Evolutionary conservation across 1,140 invertebrate genomes (phyloP), one percentile per base, ranked within the genome.

Genomic region (Cotesia chilonis): DNA sequence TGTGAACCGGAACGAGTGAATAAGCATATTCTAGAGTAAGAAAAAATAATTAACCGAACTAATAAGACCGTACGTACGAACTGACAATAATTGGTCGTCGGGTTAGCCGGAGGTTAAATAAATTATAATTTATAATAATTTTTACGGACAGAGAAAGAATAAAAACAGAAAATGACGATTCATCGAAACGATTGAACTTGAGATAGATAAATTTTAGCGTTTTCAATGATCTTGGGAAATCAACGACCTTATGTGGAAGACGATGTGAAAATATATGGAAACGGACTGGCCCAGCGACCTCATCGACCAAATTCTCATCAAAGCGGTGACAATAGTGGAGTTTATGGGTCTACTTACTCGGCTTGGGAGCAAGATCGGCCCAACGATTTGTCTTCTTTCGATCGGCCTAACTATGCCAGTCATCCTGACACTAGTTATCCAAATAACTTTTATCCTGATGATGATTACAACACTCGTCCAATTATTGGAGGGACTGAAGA

Each of bases 211-310:
- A 71, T 81, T 84, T 28, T 82, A 86, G 84, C 84, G 64, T 80
- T 85, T 71, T 79, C 84, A 74, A 75, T 86, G 79, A 85, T 85
- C 76, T 79, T 86, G 79, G 83, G 78, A 64, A 83, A 85, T 76
- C 84, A 85, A 73, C 83, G 84, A 65, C 84, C 85, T 4, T 86
- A 86, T 75, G 68, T 87, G 63, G 86, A 85, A 71, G 86, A 87
- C 70, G 83, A 86, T 36, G 81, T 87, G 51, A 79, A 80, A 61
- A 83, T 87, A 70, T 84, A 85, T 78, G 81, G 78, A 63, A 77
- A 69, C 60, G 73, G 73, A n/a, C 14, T 68, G 4, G 64, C 55
- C 5, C 80, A 75, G 36, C 74, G 77, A 7, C 28, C 72, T 59
- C 78, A 71, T 4, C 60, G 68, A 3, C 55, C 68, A 1, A 78